Evolutionary conservation across 1,140 invertebrate species (phyloP).

Genomic region (Catajapyx aquilonaris): DNA sequence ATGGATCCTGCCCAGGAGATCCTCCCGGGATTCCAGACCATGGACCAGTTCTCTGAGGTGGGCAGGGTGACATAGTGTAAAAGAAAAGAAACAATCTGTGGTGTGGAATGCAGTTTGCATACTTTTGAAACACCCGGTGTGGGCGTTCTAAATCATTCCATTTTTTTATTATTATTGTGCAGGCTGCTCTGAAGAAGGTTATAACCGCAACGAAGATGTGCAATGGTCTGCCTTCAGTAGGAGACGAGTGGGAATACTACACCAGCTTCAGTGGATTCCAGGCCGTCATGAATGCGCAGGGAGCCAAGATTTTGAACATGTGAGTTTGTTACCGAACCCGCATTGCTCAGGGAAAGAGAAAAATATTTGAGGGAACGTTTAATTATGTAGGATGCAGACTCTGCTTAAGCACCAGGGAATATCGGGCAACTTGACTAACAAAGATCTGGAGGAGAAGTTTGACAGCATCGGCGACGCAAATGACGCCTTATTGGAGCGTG

Average conservation of each 20-base stretch:
- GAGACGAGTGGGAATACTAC: slow-evolving; percentile 44
- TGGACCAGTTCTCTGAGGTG: too few relatives aligned
- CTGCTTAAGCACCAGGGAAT: slow-evolving; percentile 35
- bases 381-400: slow-evolving; percentile 20
- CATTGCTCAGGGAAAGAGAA: slow-evolving; percentile 1
- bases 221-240: slow-evolving; percentile 38
- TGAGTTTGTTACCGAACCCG: slow-evolving; percentile 16
- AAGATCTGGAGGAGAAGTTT: slow-evolving; percentile 44
- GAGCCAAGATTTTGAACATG: slow-evolving; percentile 28
- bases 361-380: slow-evolving; percentile 21
- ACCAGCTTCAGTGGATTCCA: slow-evolving; percentile 43
- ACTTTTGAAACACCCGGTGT: too few relatives aligned
- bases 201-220: slow-evolving; percentile 38
- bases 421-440: slow-evolving; percentile 30
- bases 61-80: too few relatives aligned
- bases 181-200: slow-evolving; percentile 31
- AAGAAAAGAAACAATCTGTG: too few relatives aligned
- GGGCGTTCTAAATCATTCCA: too few relatives aligned
- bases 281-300: slow-evolving; percentile 32
- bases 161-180: too few relatives aligned
- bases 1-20: too few relatives aligned
- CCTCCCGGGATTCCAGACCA: not conserved
- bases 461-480: slow-evolving; percentile 53
- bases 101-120: too few relatives aligned
- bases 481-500: slow-evolving; percentile 57